phyloP scores from a whole-genome alignment of 2,113 vertebrate species.

The Coturnix japonica region DNA sequence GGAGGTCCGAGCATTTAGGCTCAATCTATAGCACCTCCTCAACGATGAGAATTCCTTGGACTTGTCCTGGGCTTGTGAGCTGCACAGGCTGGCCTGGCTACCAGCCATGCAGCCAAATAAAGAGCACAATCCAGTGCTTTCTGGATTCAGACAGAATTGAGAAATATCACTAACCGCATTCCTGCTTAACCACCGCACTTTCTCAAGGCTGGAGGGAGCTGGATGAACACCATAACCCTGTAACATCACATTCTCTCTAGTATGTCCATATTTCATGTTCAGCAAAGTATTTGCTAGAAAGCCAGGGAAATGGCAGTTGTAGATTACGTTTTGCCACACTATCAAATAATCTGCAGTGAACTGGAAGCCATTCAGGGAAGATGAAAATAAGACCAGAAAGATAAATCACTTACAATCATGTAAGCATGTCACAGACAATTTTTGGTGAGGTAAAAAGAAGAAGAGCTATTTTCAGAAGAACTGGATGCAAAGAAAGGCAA shows the following conservation, averaged over 20 bases:
- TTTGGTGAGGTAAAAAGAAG: not conserved
- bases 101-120: not conserved
- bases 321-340: not conserved
- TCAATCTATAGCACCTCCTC: accelerated
- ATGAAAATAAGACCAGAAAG: constrained; percentile 33
- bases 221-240: not conserved
- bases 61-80: not conserved
- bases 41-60: accelerated
- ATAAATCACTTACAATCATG: constrained; percentile 25
- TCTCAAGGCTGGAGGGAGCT: not conserved
- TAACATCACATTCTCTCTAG: not conserved
- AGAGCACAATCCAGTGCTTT: not conserved
- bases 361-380: constrained; percentile 38
- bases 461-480: constrained; percentile 17
- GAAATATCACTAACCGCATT: not conserved
- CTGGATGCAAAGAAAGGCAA: not conserved
- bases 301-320: not conserved
- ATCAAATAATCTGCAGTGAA: constrained; percentile 30
- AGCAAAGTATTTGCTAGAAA: constrained; percentile 3
- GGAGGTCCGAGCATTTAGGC: not conserved
- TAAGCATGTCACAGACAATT: constrained; percentile 2
- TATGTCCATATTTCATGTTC: not conserved
- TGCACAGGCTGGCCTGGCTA: not conserved
- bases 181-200: accelerated
- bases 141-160: not conserved